Percentiles rank a stretch among this genome's conserved stretches.
Evolutionary conservation across 2,888 invertebrate species (phyloP).

Genomic region (Neoscelio sp.): DNA sequence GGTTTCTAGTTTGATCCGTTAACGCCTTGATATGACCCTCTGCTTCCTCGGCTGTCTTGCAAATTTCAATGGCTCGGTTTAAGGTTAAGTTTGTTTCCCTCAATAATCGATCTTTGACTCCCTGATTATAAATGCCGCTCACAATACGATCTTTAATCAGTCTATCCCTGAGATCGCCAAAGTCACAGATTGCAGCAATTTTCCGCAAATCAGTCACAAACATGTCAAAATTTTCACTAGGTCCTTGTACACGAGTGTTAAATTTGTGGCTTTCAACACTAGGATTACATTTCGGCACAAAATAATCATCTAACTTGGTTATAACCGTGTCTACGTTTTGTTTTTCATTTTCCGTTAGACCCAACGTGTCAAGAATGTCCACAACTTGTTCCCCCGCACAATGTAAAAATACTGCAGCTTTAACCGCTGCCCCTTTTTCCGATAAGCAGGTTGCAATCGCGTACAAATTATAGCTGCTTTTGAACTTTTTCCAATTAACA

Average conservation of each 20-base stretch:
- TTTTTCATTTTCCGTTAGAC: conserved; percentile 17
- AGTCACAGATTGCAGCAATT: conserved; percentile 55
- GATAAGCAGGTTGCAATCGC: conserved; percentile 33
- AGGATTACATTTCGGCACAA: conserved; percentile 14
- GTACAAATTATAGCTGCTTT: conserved; percentile 36
- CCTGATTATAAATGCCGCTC: too few species aligned
- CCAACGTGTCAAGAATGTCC: conserved; percentile 33
- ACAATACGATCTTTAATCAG: conserved; percentile 61
- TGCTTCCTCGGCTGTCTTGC: too few species aligned
- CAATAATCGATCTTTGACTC: too few species aligned
- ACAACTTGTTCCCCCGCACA: conserved; percentile 50
- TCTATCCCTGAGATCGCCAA: conserved; percentile 48
- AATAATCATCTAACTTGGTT: conserved; percentile 11
- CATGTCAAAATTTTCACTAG: conserved; percentile 54
- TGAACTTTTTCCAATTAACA: conserved; percentile 56
- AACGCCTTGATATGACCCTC: neutral
- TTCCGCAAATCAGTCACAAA: conserved; percentile 52
- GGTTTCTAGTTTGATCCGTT: neutral
- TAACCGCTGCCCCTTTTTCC: conserved; percentile 28
- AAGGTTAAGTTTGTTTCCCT: too few species aligned
- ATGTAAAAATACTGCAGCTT: conserved; percentile 52
- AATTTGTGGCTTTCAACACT: conserved; percentile 64
- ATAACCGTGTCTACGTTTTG: conserved; percentile 16
- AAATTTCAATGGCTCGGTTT: too few species aligned
- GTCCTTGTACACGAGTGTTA: conserved; percentile 16